phyloP scores from a whole-genome alignment of 2,888 invertebrate species.

The Pardosa pseudoannulata region DNA sequence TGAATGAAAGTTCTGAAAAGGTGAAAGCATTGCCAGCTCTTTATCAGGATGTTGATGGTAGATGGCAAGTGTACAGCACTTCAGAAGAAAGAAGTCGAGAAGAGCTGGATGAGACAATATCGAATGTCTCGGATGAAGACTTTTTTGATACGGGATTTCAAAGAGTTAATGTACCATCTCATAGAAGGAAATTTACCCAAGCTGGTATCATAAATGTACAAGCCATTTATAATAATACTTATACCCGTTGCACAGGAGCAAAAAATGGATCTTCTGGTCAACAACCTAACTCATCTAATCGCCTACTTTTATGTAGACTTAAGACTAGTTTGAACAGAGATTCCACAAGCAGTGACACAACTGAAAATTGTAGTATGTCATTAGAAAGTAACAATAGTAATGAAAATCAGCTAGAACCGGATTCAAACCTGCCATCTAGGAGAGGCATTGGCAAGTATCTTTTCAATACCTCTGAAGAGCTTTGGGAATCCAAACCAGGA shows the following conservation, averaged over 20 bases:
- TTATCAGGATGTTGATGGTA: constrained; percentile 54
- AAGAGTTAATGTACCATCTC: not conserved
- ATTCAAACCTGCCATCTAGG: constrained; percentile 28
- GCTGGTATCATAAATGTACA: constrained; percentile 43
- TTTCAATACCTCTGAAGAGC: constrained; percentile 57
- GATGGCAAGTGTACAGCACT: constrained; percentile 64
- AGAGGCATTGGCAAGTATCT: constrained; percentile 49
- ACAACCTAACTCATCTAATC: not conserved
- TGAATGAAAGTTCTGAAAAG: constrained; percentile 58
- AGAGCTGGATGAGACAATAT: constrained; percentile 52
- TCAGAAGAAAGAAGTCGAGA: constrained; percentile 63
- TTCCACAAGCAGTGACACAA: constrained; percentile 68
- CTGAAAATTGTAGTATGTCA: constrained; percentile 66
- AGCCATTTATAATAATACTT: constrained; percentile 63
- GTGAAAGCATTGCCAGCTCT: constrained; percentile 56
- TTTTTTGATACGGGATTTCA: constrained; percentile 41
- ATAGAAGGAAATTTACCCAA: constrained; percentile 31
- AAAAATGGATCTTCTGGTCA: constrained; percentile 15
- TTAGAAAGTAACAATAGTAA: constrained; percentile 49
- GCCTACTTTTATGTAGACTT: constrained; percentile 43
- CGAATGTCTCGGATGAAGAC: constrained; percentile 57
- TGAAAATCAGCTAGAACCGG: constrained; percentile 43
- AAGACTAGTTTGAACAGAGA: constrained; percentile 56
- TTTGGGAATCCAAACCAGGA: constrained; percentile 35
- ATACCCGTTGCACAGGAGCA: constrained; percentile 8